Percentiles rank a stretch among this genome's conserved stretches.
Evolutionary conservation across 2,888 invertebrate species (phyloP).

Genomic region (Rhopalosiphum nymphaeae): DNA sequence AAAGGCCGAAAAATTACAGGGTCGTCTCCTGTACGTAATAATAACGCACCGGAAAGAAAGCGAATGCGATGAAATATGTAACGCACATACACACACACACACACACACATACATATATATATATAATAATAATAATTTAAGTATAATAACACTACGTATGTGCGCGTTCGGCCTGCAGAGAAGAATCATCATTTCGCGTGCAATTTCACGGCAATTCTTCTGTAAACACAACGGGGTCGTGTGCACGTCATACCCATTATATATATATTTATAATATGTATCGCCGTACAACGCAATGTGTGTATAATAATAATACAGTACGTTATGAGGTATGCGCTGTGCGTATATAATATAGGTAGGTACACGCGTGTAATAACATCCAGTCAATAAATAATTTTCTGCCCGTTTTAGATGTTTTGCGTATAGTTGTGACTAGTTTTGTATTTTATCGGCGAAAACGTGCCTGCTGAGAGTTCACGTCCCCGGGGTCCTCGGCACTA

Average conservation of each 20-base stretch:
- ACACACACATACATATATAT: not conserved
- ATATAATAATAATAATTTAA: not conserved
- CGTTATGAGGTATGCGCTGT: not conserved
- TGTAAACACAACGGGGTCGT: constrained; percentile 50
- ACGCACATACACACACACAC: not conserved
- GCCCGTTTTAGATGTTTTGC: constrained; percentile 57
- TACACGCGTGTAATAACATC: not conserved
- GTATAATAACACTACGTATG: not conserved
- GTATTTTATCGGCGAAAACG: constrained; percentile 61
- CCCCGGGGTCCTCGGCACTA: constrained; percentile 33
- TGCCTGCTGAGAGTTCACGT: constrained; percentile 58
- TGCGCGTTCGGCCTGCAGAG: not conserved
- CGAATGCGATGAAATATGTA: constrained; percentile 15
- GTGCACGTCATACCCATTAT: not conserved
- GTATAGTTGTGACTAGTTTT: constrained; percentile 49
- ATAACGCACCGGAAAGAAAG: constrained; percentile 6
- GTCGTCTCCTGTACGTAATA: not conserved
- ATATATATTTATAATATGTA: not conserved
- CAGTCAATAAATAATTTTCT: constrained; percentile 61
- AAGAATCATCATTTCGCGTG: constrained; percentile 41
- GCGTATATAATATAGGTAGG: not conserved
- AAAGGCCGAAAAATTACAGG: constrained; percentile 15
- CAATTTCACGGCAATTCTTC: constrained; percentile 59
- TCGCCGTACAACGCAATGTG: not conserved
- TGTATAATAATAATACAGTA: not conserved